These are phyloP conservation scores for Seladonia tumulorum DNA, from an alignment of 2,888 invertebrate genomes.

Conservation along the genomic window DNA sequence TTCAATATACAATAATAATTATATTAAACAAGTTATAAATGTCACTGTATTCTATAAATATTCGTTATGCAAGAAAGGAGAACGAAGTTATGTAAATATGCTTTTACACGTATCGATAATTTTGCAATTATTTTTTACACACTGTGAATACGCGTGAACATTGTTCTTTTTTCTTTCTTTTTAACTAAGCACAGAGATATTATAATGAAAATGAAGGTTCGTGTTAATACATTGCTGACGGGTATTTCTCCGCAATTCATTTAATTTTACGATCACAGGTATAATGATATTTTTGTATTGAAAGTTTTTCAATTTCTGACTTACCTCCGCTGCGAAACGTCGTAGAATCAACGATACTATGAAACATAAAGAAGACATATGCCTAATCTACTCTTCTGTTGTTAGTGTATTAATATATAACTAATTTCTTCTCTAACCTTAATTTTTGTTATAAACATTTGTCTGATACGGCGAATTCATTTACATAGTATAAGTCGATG, in stretches of 20 bases:
- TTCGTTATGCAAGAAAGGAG: constrained; percentile 39
- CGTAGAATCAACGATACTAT: constrained; percentile 8
- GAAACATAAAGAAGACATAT: neutral
- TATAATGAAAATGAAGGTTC: constrained; percentile 31
- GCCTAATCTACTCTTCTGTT: constrained; percentile 29
- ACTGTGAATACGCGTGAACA: constrained; percentile 38
- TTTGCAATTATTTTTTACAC: constrained; percentile 35
- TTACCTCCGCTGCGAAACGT: neutral
- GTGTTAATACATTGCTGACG: constrained; percentile 27
- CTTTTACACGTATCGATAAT: constrained; percentile 44
- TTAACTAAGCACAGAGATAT: neutral
- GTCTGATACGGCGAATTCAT: constrained; percentile 16
- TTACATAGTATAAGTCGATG: constrained; percentile 14
- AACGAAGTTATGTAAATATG: constrained; percentile 67
- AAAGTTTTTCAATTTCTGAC: constrained; percentile 8
- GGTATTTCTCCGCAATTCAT: constrained; percentile 11
- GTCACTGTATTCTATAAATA: constrained; percentile 24
- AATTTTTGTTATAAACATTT: constrained; percentile 40
- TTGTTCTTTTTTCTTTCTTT: constrained; percentile 12
- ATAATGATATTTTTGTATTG: constrained; percentile 18
- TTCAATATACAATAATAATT: constrained; percentile 23
- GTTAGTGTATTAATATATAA: constrained; percentile 34
- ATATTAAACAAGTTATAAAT: constrained; percentile 13
- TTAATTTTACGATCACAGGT: neutral
- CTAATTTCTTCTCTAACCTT: constrained; percentile 20